Evolutionary conservation across 2,888 invertebrate genomes (phyloP).

Genomic region (Diabrotica balteata): DNA sequence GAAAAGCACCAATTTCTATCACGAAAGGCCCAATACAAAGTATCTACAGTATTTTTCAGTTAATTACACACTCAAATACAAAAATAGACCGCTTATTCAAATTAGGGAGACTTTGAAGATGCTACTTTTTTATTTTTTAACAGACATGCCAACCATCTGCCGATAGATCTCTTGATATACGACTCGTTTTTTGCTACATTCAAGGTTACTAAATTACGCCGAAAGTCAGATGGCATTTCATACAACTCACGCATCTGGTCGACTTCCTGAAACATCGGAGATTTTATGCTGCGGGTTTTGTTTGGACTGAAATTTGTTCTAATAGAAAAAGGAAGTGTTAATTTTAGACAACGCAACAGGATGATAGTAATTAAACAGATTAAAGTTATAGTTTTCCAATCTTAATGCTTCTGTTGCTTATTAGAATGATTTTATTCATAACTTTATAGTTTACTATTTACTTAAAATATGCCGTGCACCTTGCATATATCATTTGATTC

Average conservation of each 20-base stretch:
- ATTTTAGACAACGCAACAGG: no score
- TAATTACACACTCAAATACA: neutral
- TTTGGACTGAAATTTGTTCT: no score
- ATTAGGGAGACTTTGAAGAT: constrained; percentile 5
- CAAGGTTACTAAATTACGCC: constrained; percentile 35
- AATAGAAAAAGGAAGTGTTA: no score
- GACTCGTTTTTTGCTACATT: constrained; percentile 33
- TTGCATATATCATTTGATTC: no score
- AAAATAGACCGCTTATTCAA: constrained; percentile 13
- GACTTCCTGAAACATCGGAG: constrained; percentile 16
- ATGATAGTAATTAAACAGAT: no score
- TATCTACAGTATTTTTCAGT: neutral
- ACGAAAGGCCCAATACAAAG: no score
- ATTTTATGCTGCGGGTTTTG: neutral
- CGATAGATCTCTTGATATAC: constrained; percentile 5
- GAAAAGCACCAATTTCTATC: no score
- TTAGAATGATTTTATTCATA: no score
- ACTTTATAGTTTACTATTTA: no score
- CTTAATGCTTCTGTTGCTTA: no score
- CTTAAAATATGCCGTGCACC: no score
- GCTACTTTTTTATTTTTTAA: constrained; percentile 1
- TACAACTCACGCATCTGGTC: constrained; percentile 32
- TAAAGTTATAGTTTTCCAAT: no score
- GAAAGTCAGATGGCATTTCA: constrained; percentile 38
- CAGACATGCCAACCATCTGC: constrained; percentile 31